Conservation (phyloP, 1,140 invertebrate genomes). For the Aradophagus sp. region DNA sequence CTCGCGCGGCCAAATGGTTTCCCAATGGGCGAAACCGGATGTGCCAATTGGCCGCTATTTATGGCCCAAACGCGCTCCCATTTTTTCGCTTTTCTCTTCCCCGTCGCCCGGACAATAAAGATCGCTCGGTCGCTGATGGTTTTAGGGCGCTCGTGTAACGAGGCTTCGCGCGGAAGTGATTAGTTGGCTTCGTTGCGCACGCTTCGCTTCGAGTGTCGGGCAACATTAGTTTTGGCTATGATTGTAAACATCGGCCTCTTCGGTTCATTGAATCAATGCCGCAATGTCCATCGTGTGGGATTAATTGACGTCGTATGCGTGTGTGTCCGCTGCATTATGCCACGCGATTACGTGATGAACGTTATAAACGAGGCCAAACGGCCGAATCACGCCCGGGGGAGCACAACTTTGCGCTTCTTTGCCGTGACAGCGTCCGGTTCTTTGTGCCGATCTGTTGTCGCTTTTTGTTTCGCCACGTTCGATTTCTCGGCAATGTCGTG, state of each 20-base stretch:
- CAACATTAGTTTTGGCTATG: conserved; percentile 41
- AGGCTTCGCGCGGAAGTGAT: conserved; percentile 37
- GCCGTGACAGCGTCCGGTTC: not conserved
- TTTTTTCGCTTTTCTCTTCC: conserved; percentile 8
- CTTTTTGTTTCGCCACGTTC: not conserved
- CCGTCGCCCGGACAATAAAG: conserved; percentile 15
- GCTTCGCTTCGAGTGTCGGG: conserved; percentile 26
- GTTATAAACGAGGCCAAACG: conserved; percentile 20
- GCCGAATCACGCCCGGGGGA: conserved; percentile 7
- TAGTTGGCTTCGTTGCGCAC: conserved; percentile 24
- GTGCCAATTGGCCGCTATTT: too few species aligned
- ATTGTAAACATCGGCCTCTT: conserved; percentile 28
- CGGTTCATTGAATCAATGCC: conserved; percentile 32
- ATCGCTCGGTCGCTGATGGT: conserved; percentile 13
- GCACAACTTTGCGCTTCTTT: conserved; percentile 8
- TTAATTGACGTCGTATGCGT: conserved; percentile 27
- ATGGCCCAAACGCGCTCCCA: too few species aligned
- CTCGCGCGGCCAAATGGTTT: conserved; percentile 25
- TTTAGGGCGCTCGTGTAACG: conserved; percentile 26
- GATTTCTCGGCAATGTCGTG: too few species aligned
- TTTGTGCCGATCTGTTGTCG: too few species aligned
- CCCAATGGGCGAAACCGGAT: conserved; percentile 36
- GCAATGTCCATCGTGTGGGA: conserved; percentile 12
- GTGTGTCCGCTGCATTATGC: conserved; percentile 15
- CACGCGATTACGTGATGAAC: conserved; percentile 10